Percentiles rank a stretch among this genome's conserved stretches.
phyloP scores from a whole-genome alignment of 2,888 invertebrate genomes.

The Archips xylosteana region DNA sequence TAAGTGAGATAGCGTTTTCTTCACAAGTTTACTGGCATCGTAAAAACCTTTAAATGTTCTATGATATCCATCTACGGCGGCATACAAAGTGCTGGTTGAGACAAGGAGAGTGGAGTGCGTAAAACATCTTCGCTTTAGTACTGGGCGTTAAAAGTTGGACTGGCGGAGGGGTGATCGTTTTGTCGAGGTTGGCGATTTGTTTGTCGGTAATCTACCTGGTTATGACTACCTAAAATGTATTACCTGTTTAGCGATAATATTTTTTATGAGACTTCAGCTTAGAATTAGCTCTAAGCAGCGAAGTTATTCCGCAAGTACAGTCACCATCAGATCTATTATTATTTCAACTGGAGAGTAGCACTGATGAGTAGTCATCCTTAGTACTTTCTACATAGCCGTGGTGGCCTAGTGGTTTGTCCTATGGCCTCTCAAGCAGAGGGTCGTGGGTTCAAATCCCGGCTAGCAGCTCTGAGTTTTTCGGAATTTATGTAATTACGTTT shows the following conservation, averaged over 20 bases:
- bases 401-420: too few species aligned
- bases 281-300: not conserved
- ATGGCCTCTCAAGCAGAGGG: too few species aligned
- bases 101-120: constrained; percentile 34
- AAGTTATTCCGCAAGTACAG: too few species aligned
- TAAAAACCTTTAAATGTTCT: constrained; percentile 58
- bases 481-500: too few species aligned
- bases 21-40: constrained; percentile 52
- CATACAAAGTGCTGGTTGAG: constrained; percentile 48
- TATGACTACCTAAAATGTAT: not conserved
- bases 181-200: constrained; percentile 7
- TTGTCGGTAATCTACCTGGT: constrained; percentile 9
- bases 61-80: constrained; percentile 51
- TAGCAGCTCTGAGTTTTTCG: too few species aligned
- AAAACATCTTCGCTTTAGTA: constrained; percentile 36
- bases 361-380: too few species aligned
- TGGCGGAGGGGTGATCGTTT: constrained; percentile 1
- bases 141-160: constrained; percentile 31
- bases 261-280: too few species aligned
- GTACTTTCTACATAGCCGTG: too few species aligned
- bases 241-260: too few species aligned
- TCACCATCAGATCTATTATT: too few species aligned
- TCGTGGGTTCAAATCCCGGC: too few species aligned
- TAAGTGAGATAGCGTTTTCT: constrained; percentile 56
- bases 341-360: too few species aligned